Conservation (phyloP, 2,113 vertebrate genomes). For the Pseudorectes ferrugineus region DNA sequence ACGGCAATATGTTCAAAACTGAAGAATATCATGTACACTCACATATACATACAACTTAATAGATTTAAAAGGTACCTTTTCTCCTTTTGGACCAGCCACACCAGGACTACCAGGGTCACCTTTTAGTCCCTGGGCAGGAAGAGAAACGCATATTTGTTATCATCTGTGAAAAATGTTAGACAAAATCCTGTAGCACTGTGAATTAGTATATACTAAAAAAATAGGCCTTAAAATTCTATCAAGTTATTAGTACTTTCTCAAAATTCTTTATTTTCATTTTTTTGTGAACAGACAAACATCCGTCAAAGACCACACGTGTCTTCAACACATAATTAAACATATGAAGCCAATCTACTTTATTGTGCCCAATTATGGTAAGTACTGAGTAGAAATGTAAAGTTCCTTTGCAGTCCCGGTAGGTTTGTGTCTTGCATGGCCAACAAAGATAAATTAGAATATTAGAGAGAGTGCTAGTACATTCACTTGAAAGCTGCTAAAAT, state of each 20-base stretch:
- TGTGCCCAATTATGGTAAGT: background rate
- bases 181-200: background rate
- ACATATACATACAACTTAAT: background rate
- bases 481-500: background rate
- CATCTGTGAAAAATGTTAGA: background rate
- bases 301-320: background rate
- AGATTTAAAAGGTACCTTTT: slow-evolving; percentile 77
- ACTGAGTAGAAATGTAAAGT: background rate
- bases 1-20: background rate
- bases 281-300: background rate
- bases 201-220: background rate
- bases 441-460: background rate
- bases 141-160: slow-evolving; percentile 19
- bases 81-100: slow-evolving; percentile 80
- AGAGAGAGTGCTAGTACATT: background rate
- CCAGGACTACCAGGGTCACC: slow-evolving; percentile 82
- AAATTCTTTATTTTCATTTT: background rate
- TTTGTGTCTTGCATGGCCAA: background rate
- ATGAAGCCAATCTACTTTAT: background rate
- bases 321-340: background rate
- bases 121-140: slow-evolving; percentile 81
- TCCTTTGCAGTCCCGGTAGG: background rate
- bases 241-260: background rate
- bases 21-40: background rate
- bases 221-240: background rate